Percentiles rank a stretch among this genome's conserved stretches.
Evolutionary conservation across 1,140 invertebrate species (phyloP).

Genomic region (Paramacrobiotus metropolitanus): DNA sequence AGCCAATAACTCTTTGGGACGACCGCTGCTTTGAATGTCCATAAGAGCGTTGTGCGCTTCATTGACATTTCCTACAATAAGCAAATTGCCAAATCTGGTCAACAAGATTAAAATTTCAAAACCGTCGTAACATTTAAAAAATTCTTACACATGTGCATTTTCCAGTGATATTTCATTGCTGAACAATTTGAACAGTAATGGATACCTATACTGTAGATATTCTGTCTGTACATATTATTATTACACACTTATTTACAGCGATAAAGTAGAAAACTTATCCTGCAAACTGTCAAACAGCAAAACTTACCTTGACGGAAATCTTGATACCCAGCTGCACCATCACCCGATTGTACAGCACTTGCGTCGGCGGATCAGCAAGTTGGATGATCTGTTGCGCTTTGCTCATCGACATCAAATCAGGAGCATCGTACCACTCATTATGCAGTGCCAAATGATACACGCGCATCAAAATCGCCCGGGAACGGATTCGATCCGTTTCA

Average conservation of each 20-base stretch:
- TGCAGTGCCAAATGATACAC: conserved; percentile 96
- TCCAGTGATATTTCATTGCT: too few relatives aligned
- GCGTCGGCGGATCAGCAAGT: conserved; percentile 84
- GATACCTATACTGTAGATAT: too few relatives aligned
- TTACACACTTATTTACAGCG: too few relatives aligned
- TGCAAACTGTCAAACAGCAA: background rate
- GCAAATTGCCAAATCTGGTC: too few relatives aligned
- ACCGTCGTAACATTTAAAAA: background rate
- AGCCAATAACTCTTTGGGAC: conserved; percentile 84
- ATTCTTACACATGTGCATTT: too few relatives aligned
- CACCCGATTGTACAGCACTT: conserved; percentile 90
- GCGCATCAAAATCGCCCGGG: conserved; percentile 86
- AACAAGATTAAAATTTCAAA: too few relatives aligned
- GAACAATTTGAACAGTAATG: too few relatives aligned
- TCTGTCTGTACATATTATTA: too few relatives aligned
- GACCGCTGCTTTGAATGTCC: conserved; percentile 89
- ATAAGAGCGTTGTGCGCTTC: conserved; percentile 92
- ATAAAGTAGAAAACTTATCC: too few relatives aligned
- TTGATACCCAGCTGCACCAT: conserved; percentile 95
- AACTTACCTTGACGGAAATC: conserved; percentile 69
- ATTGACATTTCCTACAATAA: conserved; percentile 48
- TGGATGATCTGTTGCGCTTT: conserved; percentile 92
- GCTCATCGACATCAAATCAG: conserved; percentile 91
- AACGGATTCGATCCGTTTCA: conserved; percentile 67
- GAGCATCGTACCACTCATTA: conserved; percentile 92